Base-by-base conservation (phyloP, 2,888 invertebrate genomes). In the Bimastos eiseni region DNA sequence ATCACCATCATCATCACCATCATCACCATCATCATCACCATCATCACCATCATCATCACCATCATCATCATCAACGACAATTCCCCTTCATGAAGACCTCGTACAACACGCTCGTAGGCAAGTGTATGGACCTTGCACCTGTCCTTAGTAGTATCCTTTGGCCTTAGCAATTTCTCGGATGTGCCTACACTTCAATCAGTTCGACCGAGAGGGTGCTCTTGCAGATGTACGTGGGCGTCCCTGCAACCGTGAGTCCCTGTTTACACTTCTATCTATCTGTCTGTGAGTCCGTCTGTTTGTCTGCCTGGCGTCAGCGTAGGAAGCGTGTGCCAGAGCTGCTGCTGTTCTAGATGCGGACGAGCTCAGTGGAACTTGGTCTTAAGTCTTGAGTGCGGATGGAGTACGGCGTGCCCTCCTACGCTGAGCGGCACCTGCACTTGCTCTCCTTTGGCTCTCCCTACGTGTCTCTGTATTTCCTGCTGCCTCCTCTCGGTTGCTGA, bases 61-160 rank as follows among this genome's bases (percentile, higher is more conserved):
- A 49, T 89, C 89, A 21, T 89, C 89, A 89, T 89, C 89, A 89
- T 41, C 49, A 49, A 17, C 19, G 24, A 19, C 86, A 41, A 41
- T 17, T 13, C 41, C 17, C 24, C 49, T 49, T 49, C 49, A 49
- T 49, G 21, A 49, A 21, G 49, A 49, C 49, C 49, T 49, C 49
- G 0, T 49, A 1, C 49, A 49, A n/a, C 41, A 41, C 8, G n/a
- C n/a, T n/a, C n/a, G 70, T n/a, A 70, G 6, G 70, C 30, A n/a
- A 70, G 5, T 70, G 0, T 30, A 70, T 17, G 70, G 30, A n/a
- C 3, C 70, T 70, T 30, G 70, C 49, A n/a, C n/a, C 30, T 55
- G 55, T 24, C 55, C 55, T 55, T 55, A 55, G 55, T 24, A 30
- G n/a, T 70, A n/a, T 70, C 70, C 11, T 70, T 70, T 70, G 70